phyloP scores from a whole-genome alignment of 2,888 invertebrate genomes.

The Helicoverpa assulta region DNA sequence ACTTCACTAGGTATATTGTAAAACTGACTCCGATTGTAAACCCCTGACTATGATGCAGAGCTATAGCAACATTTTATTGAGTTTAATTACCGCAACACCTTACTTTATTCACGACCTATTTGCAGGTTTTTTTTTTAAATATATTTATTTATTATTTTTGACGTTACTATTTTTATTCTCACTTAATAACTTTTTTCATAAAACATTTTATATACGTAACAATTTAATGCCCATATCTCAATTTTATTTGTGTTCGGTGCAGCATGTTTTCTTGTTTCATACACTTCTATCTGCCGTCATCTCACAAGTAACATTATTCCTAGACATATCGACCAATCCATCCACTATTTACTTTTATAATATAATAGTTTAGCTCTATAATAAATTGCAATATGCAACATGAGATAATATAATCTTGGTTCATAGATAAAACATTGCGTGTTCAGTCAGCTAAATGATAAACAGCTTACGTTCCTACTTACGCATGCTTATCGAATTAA shows the following conservation, averaged over 20 bases:
- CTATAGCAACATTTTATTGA: constrained; percentile 68
- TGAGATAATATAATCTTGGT: constrained; percentile 11
- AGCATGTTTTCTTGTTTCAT: too few relatives aligned
- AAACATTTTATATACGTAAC: too few relatives aligned
- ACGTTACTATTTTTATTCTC: too few relatives aligned
- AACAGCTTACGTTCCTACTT: constrained; percentile 29
- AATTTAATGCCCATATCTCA: too few relatives aligned
- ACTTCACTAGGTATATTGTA: not conserved
- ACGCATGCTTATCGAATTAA: constrained; percentile 41
- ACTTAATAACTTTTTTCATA: too few relatives aligned
- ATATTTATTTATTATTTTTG: constrained; percentile 6
- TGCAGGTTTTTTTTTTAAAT: constrained; percentile 46
- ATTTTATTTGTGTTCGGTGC: too few relatives aligned
- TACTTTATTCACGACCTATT: constrained; percentile 55
- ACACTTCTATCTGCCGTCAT: too few relatives aligned
- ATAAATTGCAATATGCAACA: constrained; percentile 1
- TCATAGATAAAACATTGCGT: constrained; percentile 35
- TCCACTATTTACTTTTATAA: too few relatives aligned
- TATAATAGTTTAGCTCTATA: not conserved
- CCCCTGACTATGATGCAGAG: constrained; percentile 72
- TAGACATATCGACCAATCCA: too few relatives aligned
- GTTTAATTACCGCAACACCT: constrained; percentile 71
- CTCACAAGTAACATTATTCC: too few relatives aligned
- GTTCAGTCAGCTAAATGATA: constrained; percentile 33
- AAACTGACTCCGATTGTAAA: constrained; percentile 44